Base-by-base conservation (phyloP, 2,797 vertebrate genomes). In the Podargus strigoides region DNA sequence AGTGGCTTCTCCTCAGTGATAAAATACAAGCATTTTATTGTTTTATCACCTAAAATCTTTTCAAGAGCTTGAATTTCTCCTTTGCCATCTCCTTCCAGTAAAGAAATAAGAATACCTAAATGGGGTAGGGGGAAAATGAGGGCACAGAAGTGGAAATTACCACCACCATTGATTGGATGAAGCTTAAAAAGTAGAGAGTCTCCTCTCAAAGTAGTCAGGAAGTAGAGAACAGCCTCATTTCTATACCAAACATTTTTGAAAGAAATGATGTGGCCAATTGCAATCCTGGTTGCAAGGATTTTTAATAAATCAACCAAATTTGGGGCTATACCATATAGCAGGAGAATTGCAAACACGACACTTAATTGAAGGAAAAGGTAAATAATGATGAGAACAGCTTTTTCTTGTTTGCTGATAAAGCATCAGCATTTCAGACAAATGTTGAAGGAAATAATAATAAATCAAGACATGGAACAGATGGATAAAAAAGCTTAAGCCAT, bases 361-460 rank as follows among this genome's bases (percentile, higher is more conserved):
- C 20, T 75, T 93, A 87, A n/a, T 63, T 88, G 41, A 77, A 36
- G 67, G 14, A 56, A 70, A 80, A 77, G 49, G 60, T 79, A 59
- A 74, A 74, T 83, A 75, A 53, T 86, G 19, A 88, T 86, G 80
- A 95, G 52, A 86, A 19, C 30, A 81, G 62, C 59, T 50, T 73
- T 74, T 76, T 73, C 36, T 23, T 50, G 42, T 75, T 58, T 94
- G 84, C 80, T 96, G 84, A 92, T 84, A 81, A 84, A 92, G 63
- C 78, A 74, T 58, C 72, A 85, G 56, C 55, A 9, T 85, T 78
- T 63, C 34, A 93, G 93, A 58, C 37, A 63, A 77, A 36, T 84
- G 53, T 86, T 86, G 66, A 79, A 83, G 58, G 78, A 76, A 87
- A 55, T 63, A 70, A 73, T 64, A 83, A 66, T 91, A 67, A 87